Conservation (phyloP, 1,140 invertebrate species). For the Dendrolimus kikuchii region DNA sequence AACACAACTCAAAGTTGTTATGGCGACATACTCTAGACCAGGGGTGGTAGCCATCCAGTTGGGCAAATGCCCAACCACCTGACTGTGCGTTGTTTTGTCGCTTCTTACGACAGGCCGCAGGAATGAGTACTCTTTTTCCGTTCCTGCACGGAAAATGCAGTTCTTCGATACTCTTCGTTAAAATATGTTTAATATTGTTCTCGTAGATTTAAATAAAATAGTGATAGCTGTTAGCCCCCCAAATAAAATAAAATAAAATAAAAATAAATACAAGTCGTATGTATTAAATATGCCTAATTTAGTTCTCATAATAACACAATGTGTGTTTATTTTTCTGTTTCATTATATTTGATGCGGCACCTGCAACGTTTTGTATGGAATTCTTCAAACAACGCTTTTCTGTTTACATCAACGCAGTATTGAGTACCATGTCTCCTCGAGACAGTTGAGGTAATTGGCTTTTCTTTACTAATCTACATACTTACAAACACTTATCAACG, state of each 20-base stretch:
- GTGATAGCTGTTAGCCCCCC: too few relatives aligned
- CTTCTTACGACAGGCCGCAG: too few relatives aligned
- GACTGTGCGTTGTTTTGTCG: too few relatives aligned
- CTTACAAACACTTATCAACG: conserved; percentile 8
- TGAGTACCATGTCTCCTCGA: conserved; percentile 41
- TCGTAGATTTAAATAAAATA: too few relatives aligned
- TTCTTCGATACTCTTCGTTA: too few relatives aligned
- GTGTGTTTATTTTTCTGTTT: conserved; percentile 34
- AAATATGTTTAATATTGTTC: too few relatives aligned
- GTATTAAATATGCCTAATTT: neutral
- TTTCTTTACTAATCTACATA: conserved; percentile 13
- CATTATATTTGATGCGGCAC: conserved; percentile 21
- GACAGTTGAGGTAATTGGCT: conserved; percentile 44
- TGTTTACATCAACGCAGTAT: conserved; percentile 35
- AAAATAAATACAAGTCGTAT: neutral
- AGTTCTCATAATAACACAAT: conserved; percentile 14
- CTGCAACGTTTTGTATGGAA: conserved; percentile 8
- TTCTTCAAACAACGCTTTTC: conserved; percentile 1
- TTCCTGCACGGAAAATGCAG: too few relatives aligned
- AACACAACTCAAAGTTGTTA: too few relatives aligned
- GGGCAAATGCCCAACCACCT: too few relatives aligned
- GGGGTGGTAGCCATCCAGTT: too few relatives aligned
- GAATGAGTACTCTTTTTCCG: too few relatives aligned
- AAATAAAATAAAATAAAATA: neutral
- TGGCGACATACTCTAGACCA: too few relatives aligned